Evolutionary conservation across 2,797 vertebrate species (phyloP).

Genomic region (Sylvilagus floridanus): DNA sequence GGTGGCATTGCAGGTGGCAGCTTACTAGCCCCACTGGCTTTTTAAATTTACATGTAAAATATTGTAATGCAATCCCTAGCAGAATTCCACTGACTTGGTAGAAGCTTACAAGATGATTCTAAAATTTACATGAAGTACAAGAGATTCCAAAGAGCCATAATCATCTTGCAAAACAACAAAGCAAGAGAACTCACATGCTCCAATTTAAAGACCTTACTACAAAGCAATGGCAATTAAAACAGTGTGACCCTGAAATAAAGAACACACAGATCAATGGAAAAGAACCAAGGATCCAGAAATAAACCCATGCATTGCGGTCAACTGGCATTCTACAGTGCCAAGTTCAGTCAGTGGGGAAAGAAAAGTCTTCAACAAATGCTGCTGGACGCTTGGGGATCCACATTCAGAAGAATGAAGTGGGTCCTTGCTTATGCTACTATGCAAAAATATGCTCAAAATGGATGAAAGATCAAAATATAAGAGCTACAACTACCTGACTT

Average conservation of each 20-base stretch:
- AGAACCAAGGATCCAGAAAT: neutral
- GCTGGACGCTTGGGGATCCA: neutral
- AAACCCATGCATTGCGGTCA: neutral
- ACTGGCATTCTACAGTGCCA: slow-evolving; percentile 7
- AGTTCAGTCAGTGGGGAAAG: neutral
- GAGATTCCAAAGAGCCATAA: neutral
- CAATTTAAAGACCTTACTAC: slow-evolving; percentile 29
- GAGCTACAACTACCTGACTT: neutral
- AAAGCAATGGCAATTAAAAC: slow-evolving; percentile 4
- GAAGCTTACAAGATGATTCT: slow-evolving; percentile 1
- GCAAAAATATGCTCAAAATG: slow-evolving; percentile 31
- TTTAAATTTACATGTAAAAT: neutral
- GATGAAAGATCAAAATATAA: neutral
- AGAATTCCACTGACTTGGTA: slow-evolving; percentile 14
- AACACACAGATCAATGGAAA: neutral
- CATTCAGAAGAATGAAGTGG: neutral
- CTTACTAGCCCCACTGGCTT: no score
- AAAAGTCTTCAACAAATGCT: slow-evolving; percentile 2
- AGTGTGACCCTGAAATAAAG: neutral
- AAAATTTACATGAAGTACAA: slow-evolving; percentile 1
- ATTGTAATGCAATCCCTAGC: neutral
- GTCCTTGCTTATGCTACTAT: neutral
- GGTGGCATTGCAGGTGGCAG: no score
- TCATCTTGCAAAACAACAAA: slow-evolving; percentile 31
- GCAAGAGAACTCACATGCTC: neutral